Percentiles rank a stretch among this genome's conserved stretches.
phyloP scores from a whole-genome alignment of 2,888 invertebrate genomes.

The Atherix ibis region DNA sequence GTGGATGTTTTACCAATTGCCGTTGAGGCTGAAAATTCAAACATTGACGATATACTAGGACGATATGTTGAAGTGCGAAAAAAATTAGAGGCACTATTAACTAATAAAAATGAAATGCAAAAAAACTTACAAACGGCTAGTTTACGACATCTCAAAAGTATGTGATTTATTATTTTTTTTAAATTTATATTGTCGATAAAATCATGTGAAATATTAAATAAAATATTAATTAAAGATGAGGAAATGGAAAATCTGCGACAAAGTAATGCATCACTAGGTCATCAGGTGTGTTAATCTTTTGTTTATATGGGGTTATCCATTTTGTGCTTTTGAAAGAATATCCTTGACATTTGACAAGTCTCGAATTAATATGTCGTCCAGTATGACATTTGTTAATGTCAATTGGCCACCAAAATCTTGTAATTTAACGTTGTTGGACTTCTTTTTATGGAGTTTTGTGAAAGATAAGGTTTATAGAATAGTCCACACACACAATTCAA shows the following conservation, averaged over 20 bases:
- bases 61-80: slow-evolving; percentile 28
- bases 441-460: too few species aligned
- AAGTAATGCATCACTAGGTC: slow-evolving; percentile 27
- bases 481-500: too few species aligned
- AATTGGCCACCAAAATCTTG: too few species aligned
- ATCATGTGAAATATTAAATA: neutral
- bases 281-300: slow-evolving; percentile 9
- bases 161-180: too few species aligned
- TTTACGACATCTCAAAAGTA: slow-evolving; percentile 27
- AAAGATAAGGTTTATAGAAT: too few species aligned
- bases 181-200: neutral
- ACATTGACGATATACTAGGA: too few species aligned
- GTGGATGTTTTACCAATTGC: too few species aligned
- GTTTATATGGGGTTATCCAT: too few species aligned
- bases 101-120: slow-evolving; percentile 27
- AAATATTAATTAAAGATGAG: slow-evolving; percentile 18
- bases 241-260: slow-evolving; percentile 29
- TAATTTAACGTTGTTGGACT: too few species aligned
- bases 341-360: neutral
- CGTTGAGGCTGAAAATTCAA: too few species aligned
- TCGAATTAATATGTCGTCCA: too few species aligned
- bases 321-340: too few species aligned
- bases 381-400: neutral
- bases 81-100: slow-evolving; percentile 22
- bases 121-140: slow-evolving; percentile 28